Percentiles rank a stretch among this genome's conserved stretches.
Conservation (phyloP, 2,888 invertebrate genomes). For the Drosophila emarginata region DNA sequence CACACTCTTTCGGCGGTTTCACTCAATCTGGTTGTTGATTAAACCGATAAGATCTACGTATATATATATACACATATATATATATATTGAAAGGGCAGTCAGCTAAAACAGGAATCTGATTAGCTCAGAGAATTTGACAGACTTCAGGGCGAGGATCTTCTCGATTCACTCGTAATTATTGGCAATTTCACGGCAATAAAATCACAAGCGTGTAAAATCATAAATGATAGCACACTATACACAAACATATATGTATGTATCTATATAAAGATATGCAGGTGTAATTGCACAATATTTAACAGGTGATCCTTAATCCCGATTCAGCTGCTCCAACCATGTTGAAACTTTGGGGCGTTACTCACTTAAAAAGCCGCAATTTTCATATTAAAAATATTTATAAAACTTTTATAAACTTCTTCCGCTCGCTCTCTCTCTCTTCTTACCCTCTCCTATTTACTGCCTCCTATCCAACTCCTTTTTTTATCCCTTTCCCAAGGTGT, state of each 20-base stretch:
- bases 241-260: not conserved
- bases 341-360: conserved; percentile 54
- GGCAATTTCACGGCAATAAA: conserved; percentile 80
- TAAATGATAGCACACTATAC: conserved; percentile 60
- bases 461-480: conserved; percentile 15
- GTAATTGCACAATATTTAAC: conserved; percentile 53
- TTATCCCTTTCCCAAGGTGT: conserved; percentile 59
- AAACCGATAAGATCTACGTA: conserved; percentile 38
- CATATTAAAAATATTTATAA: conserved; percentile 55
- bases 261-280: conserved; percentile 48
- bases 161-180: conserved; percentile 69
- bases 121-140: conserved; percentile 33
- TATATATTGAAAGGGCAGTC: conserved; percentile 8
- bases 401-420: conserved; percentile 9
- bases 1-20: not conserved
- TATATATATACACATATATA: not conserved
- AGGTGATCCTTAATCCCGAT: conserved; percentile 13
- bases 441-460: too few relatives aligned
- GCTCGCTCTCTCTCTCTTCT: not conserved
- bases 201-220: conserved; percentile 76
- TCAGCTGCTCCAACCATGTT: conserved; percentile 39
- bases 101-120: conserved; percentile 27
- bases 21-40: conserved; percentile 33
- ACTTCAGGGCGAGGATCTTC: not conserved
- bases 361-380: conserved; percentile 68